Evolutionary conservation across 2,113 vertebrate species (phyloP).

Genomic region (Erythrolamprus reginae): DNA sequence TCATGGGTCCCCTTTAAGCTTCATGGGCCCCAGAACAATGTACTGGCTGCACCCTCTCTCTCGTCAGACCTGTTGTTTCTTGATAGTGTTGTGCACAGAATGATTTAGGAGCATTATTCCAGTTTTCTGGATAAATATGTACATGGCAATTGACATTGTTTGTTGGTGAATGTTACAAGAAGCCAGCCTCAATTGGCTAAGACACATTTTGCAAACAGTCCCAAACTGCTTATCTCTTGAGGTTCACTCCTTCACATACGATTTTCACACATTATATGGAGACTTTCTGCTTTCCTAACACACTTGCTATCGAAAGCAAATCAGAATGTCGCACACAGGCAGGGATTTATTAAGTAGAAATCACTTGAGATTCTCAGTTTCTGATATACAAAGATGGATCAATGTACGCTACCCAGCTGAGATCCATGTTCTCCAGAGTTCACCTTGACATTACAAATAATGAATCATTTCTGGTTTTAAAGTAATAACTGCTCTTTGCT

Average conservation of each 20-base stretch:
- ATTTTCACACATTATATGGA: background rate
- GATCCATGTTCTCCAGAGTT: background rate
- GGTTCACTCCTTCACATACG: background rate
- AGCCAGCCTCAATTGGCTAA: background rate
- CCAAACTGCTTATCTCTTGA: background rate
- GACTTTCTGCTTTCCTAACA: background rate
- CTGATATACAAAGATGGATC: background rate
- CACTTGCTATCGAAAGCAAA: background rate
- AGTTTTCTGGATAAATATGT: conserved; percentile 8
- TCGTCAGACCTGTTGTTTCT: no score
- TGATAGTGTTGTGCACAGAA: conserved; percentile 11
- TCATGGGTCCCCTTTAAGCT: no score
- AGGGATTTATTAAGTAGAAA: background rate
- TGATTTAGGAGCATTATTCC: conserved; percentile 25
- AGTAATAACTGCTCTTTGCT: no score
- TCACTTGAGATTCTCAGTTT: background rate
- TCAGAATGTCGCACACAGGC: background rate
- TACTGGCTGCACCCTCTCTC: no score
- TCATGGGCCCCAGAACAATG: no score
- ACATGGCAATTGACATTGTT: conserved; percentile 25
- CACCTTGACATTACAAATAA: background rate
- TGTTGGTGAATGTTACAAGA: background rate
- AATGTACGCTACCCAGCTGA: background rate
- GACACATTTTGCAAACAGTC: conserved; percentile 12
- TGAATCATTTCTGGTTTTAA: background rate